phyloP scores from a whole-genome alignment of 1,140 invertebrate genomes.

The Polypedilum pembai region DNA sequence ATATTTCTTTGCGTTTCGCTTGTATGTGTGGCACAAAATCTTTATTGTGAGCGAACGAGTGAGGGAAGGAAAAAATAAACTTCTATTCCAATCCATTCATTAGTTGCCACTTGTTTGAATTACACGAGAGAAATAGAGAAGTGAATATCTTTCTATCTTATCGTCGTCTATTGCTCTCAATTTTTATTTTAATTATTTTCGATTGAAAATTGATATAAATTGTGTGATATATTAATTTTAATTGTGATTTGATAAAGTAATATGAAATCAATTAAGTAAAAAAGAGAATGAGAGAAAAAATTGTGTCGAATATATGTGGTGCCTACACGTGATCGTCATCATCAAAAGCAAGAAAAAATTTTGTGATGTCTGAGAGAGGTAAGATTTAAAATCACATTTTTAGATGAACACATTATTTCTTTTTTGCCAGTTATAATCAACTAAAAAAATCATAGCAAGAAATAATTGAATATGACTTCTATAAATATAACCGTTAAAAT shows the following conservation, averaged over 20 bases:
- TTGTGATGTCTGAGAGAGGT: too few relatives aligned
- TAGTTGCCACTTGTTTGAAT: conserved; percentile 28
- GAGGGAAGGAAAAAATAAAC: not conserved
- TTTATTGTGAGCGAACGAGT: not conserved
- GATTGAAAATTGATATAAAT: too few relatives aligned
- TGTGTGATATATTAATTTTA: too few relatives aligned
- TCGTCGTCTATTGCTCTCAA: too few relatives aligned
- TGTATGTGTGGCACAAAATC: not conserved
- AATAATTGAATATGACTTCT: too few relatives aligned
- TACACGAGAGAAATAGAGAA: not conserved
- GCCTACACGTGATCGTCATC: conserved; percentile 10
- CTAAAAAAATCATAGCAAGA: too few relatives aligned
- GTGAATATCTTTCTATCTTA: not conserved
- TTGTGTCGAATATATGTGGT: not conserved
- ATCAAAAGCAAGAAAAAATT: not conserved
- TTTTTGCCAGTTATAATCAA: too few relatives aligned
- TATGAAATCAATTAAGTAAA: not conserved
- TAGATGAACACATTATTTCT: too few relatives aligned
- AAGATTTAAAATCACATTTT: too few relatives aligned
- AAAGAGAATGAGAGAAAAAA: not conserved
- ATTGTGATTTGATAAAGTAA: not conserved
- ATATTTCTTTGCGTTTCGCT: not conserved
- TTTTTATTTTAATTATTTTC: too few relatives aligned
- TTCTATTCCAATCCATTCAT: conserved; percentile 23
- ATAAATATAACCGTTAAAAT: too few relatives aligned